Evolutionary conservation across 2,888 invertebrate species (phyloP), one percentile per base, ranked within the genome.

Genomic region (Philaethria dido): DNA sequence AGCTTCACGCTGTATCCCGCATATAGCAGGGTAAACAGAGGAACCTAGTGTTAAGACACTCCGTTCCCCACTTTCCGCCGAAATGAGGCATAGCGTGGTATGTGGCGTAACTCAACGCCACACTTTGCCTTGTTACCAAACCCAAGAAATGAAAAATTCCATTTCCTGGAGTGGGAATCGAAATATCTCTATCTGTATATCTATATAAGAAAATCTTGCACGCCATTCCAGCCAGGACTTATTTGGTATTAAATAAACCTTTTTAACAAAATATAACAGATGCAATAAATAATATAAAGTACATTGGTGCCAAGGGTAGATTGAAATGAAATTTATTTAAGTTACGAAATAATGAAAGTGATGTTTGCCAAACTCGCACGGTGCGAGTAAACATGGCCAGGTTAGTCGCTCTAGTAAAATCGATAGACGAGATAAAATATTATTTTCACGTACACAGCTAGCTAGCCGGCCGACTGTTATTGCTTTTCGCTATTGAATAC

Each of bases 251-350:
- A 33, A 33, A 6, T 33, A 33, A 33, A 33, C 5, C 3, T 39
- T 39, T 39, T 13, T 2, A 13, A 13, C 39, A 39, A 39, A 39
- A 39, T 8, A 33, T 33, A 25, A 25, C n/a, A 25, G 25, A 25
- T 25, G 5, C 25, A 8, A n/a, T 11, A 8, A 0, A 16, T 29
- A 50, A 50, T 14, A 48, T 11, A 50, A 52, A 11, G 18, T 1
- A n/a, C 18, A 16, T 50, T n/a, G 29, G 52, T 33, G 29, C 16
- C 16, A 11, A 29, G 11, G 8, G 13, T 29, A 33, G 29, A 52
- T 33, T 52, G 29, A 18, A 52, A 52, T 52, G 29, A 33, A 52
- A 29, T 52, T 52, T 33, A 52, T 52, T 52, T 52, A 42, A 22
- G 22, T 22, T 22, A 55, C n/a, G 13, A 55, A 55, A 57, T 39